Base-by-base conservation (phyloP, 2,113 vertebrate genomes). In the Nothobranchius furzeri region DNA sequence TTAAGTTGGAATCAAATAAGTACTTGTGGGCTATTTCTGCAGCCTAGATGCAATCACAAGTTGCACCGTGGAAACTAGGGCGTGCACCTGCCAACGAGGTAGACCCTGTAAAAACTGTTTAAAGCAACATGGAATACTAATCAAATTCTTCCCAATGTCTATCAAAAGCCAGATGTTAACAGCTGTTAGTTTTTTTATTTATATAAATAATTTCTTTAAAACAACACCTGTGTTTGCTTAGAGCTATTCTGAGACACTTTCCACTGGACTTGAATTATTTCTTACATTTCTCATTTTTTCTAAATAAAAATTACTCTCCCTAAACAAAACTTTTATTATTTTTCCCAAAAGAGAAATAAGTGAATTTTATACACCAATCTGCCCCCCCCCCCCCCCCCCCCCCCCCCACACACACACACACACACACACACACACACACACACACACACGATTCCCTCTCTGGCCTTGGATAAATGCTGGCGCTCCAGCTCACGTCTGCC, bases 401-500 rank as follows among this genome's bases (percentile, higher is more conserved):
- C 35, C 49, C 20, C 13, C 37, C 1, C 37, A 30, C 30, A 30
- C 30, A 30, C 30, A 30, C 30, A 30, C 30, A 30, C 30, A 30
- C 30, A 30, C 30, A 30, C 30, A 30, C 37, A 30, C 30, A 30
- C 30, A 30, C 30, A 30, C 37, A 30, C 30, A 30, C 30, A 30
- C 30, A 30, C 30, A 30, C 30, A 30, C 30, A 30, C 30, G 3
- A 30, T 30, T 14, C 61, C 58, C 13, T 59, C 47, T 35, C 25
- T 81, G 77, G 71, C 71, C 60, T 2, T 24, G 72, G 66, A 45
- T 60, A 54, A 75, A 59, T 40, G 63, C 61, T 76, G 82, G 77
- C 75, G 59, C 61, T 40, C 37, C 37, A 7, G 37, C 37, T 71
- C 54, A 64, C 62, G 63, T 85, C 78, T 82, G 83, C 81, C 79